Conservation (phyloP, 2,888 invertebrate species). For the Tetramorium bicarinatum region DNA sequence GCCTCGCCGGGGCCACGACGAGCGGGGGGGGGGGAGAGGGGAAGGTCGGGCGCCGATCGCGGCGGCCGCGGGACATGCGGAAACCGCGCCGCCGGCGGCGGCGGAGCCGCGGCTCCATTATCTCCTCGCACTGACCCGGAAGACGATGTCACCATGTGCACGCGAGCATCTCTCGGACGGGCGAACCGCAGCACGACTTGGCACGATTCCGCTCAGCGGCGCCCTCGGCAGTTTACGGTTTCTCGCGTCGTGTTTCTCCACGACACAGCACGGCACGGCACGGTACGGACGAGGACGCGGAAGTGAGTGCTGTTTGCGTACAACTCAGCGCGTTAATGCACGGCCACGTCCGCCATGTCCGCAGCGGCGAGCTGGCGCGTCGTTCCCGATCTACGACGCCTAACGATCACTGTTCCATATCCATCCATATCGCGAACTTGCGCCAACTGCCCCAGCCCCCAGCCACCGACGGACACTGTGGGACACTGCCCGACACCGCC, state of each 20-base stretch:
- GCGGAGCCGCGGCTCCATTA: neutral
- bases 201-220: slow-evolving; percentile 41
- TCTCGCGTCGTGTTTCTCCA: neutral
- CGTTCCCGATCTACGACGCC: slow-evolving; percentile 46
- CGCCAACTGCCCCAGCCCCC: neutral
- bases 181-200: slow-evolving; percentile 50
- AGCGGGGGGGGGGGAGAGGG: too few relatives aligned
- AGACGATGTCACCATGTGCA: slow-evolving; percentile 82
- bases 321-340: neutral
- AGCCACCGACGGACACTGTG: slow-evolving; percentile 83
- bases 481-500: slow-evolving; percentile 77
- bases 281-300: slow-evolving; percentile 1
- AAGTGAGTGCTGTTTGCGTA: neutral
- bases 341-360: slow-evolving; percentile 5
- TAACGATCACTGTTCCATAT: slow-evolving; percentile 59
- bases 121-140: slow-evolving; percentile 76
- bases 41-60: neutral
- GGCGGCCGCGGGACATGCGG: neutral
- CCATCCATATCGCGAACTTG: slow-evolving; percentile 78
- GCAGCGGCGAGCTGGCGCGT: slow-evolving; percentile 39
- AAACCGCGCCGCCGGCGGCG: neutral
- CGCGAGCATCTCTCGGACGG: slow-evolving; percentile 75
- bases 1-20: neutral
- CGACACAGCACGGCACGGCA: too few relatives aligned
- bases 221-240: slow-evolving; percentile 19